Base-by-base conservation (phyloP, 2,888 invertebrate species). In the Reticulitermes lucifugus region DNA sequence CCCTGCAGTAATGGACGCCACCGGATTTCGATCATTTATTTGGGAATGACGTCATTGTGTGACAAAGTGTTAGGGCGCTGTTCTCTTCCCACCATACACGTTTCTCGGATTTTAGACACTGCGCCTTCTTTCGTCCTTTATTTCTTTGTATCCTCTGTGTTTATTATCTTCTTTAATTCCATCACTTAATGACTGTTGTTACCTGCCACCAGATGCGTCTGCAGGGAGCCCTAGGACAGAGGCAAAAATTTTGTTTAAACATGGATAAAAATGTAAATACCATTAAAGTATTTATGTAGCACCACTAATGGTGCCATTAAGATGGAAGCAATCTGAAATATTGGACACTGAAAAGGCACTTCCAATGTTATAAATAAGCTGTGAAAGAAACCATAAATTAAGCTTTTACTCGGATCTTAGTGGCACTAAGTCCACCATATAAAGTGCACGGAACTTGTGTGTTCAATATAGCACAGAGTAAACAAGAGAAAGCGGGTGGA, bases 261-360 rank as follows among this genome's bases (percentile, higher is more conserved):
- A 70, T 2, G 70, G 25, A 29, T 25, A 55, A 2, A 25, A n/a
- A 70, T 70, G 25, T 70, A n/a, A 25, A 2, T 70, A 18, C n/a
- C 25, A 18, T 18, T 21, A 55, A 46, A 55, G 14, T 18, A 14
- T 70, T 25, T 70, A 25, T 70, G 29, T 70, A 29, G 70, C 29
- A 6, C 70, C n/a, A 14, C 25, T 70, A 70, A 70, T 70, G 70
- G 70, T 70, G n/a, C 70, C 70, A 70, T 70, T 70, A 70, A 25
- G 70, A 70, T 1, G 14, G 70, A 29, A 14, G n/a, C 25, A 70
- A 70, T 70, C 70, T 14, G 70, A 29, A 29, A 70, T 70, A 25
- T 70, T 70, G 25, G 70, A 25, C 9, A 25, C n/a, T 70, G 70
- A 70, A 70, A 25, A 25, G 70, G 70, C 14, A 70, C 70, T 70